These are phyloP conservation scores for Perca flavescens DNA, from an alignment of 2,113 vertebrate genomes.

Conservation along the genomic window DNA sequence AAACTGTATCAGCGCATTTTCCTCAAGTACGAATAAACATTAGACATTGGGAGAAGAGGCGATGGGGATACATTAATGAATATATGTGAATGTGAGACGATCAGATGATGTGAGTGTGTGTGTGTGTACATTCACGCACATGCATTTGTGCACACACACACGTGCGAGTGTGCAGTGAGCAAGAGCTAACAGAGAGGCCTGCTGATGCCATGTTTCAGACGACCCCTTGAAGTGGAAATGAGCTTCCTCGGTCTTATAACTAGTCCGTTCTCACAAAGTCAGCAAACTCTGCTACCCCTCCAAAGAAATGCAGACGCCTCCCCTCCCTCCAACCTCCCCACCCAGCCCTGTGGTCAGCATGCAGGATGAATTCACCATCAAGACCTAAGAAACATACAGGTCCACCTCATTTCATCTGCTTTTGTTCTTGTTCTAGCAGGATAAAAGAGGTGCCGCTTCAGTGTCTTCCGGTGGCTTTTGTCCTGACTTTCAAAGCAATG, in stretches of 20 bases:
- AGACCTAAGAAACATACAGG: constrained; percentile 41
- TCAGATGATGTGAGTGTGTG: constrained; percentile 46
- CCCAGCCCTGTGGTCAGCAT: constrained; percentile 71
- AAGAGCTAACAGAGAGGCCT: constrained; percentile 69
- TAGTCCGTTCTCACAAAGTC: constrained; percentile 81
- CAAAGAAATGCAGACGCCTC: constrained; percentile 57
- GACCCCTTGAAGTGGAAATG: constrained; percentile 85
- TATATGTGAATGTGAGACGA: constrained; percentile 57
- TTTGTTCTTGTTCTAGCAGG: constrained; percentile 30
- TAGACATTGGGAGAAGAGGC: constrained; percentile 58
- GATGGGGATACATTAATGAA: constrained; percentile 58
- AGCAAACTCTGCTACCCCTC: constrained; percentile 75
- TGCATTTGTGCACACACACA: not conserved
- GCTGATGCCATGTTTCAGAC: constrained; percentile 84
- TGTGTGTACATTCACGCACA: not conserved
- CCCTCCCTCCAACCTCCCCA: constrained; percentile 6
- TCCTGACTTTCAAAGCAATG: constrained; percentile 28
- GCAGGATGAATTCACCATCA: constrained; percentile 55
- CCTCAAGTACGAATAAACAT: constrained; percentile 72
- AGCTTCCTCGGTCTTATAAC: constrained; percentile 77
- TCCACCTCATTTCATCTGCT: constrained; percentile 42
- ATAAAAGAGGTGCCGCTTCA: not conserved
- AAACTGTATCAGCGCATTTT: constrained; percentile 81
- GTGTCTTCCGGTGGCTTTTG: constrained; percentile 32
- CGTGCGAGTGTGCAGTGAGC: constrained; percentile 1